Conservation (phyloP, 2,113 vertebrate species). For the Brevimyrus niger region DNA sequence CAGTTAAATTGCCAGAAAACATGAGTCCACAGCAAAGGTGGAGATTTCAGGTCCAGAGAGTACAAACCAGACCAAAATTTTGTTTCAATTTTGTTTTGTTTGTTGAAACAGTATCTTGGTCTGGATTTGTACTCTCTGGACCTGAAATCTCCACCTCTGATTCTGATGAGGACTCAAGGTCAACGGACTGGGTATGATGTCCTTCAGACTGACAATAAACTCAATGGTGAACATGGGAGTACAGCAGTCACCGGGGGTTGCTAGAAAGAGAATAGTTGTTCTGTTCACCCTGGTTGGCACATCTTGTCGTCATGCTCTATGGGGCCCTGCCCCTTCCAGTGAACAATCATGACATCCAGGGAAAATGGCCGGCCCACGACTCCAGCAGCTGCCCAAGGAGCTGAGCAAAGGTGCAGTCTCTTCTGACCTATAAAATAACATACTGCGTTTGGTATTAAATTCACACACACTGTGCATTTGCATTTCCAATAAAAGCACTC, state of each 20-base stretch:
- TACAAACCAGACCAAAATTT: too few species aligned
- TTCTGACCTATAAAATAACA: neutral
- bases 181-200: conserved; percentile 46
- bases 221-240: conserved; percentile 56
- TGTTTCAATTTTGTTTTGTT: too few species aligned
- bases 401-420: neutral
- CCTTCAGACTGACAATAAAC: conserved; percentile 69
- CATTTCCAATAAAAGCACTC: conserved; percentile 12
- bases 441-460: neutral
- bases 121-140: too few species aligned
- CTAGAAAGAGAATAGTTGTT: conserved; percentile 52
- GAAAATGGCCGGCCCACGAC: neutral
- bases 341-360: neutral
- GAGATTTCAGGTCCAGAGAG: too few species aligned
- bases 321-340: neutral
- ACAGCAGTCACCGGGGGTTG: conserved; percentile 51
- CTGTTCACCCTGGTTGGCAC: conserved; percentile 25
- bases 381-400: neutral
- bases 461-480: neutral
- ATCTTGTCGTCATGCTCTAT: neutral
- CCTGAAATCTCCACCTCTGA: conserved; percentile 29
- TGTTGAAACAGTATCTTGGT: too few species aligned
- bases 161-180: conserved; percentile 59
- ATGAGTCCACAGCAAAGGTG: neutral
- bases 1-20: neutral